A percentile compares a stretch with the other conserved stretches of the same genome.
Conservation (phyloP, 2,888 invertebrate genomes). For the Anarsia innoxiella region DNA sequence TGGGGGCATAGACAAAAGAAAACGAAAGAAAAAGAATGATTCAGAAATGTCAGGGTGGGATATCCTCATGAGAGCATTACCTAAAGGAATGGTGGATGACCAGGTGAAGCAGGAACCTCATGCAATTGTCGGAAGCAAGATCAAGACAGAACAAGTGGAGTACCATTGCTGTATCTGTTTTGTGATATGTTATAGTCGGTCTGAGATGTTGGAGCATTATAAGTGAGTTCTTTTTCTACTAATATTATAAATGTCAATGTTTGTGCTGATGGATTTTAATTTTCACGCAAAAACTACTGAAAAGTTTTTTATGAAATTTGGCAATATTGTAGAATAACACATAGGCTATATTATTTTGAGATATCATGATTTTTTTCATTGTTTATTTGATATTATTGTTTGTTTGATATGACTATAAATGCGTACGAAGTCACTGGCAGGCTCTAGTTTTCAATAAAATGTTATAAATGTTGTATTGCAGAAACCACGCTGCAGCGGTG, state of each 20-base stretch:
- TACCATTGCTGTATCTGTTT: slow-evolving; percentile 62
- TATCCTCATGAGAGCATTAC: slow-evolving; percentile 27
- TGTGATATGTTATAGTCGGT: slow-evolving; percentile 33
- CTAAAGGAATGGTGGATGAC: slow-evolving; percentile 21
- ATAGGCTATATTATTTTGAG: no score
- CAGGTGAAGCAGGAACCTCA: background rate
- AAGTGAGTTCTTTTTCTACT: no score
- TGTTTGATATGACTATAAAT: no score
- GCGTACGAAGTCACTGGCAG: no score
- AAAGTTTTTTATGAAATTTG: no score
- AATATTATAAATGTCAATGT: no score
- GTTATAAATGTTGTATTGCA: slow-evolving; percentile 23
- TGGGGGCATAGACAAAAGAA: slow-evolving; percentile 28
- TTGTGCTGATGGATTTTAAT: no score
- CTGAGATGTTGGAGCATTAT: slow-evolving; percentile 55
- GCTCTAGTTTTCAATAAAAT: no score
- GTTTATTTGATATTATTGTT: no score
- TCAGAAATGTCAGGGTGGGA: slow-evolving; percentile 33
- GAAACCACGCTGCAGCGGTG: slow-evolving; percentile 18
- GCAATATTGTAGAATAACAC: no score
- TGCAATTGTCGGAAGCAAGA: slow-evolving; percentile 16
- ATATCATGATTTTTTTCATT: no score
- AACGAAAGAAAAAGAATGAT: slow-evolving; percentile 30
- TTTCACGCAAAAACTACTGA: no score
- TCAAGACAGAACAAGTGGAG: slow-evolving; percentile 31